Conservation (phyloP, 92 coral and sea anemone species). For the Heteractis magnifica region DNA sequence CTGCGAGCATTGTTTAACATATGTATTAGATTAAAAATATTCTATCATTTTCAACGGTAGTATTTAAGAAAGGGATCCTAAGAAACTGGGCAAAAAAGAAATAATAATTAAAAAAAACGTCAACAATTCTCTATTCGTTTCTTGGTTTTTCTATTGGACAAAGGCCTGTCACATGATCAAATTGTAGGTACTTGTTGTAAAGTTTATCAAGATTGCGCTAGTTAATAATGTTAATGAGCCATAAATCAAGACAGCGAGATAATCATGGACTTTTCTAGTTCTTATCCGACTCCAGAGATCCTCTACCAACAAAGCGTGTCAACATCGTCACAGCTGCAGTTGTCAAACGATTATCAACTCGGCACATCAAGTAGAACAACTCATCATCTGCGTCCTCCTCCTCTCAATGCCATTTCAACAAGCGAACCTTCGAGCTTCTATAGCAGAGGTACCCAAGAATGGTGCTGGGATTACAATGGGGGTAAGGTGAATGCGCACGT, state of each 20-base stretch:
- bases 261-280: slow-evolving; percentile 91
- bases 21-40: neutral
- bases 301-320: slow-evolving; percentile 62
- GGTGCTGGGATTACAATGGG: slow-evolving; percentile 11
- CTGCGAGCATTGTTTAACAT: neutral
- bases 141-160: slow-evolving; percentile 24
- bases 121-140: neutral
- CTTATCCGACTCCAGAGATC: slow-evolving; percentile 78
- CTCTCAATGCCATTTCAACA: slow-evolving; percentile 6
- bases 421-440: slow-evolving; percentile 8
- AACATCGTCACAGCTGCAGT: slow-evolving; percentile 76
- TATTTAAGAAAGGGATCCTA: neutral
- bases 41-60: neutral
- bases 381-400: slow-evolving; percentile 3
- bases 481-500: slow-evolving; percentile 30
- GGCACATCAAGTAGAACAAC: slow-evolving; percentile 2
- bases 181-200: slow-evolving; percentile 13
- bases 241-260: slow-evolving; percentile 87
- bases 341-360: slow-evolving; percentile 65
- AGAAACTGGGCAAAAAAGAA: neutral
- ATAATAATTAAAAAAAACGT: no score
- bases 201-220: slow-evolving; percentile 7
- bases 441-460: slow-evolving; percentile 20
- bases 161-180: slow-evolving; percentile 23
- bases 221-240: slow-evolving; percentile 94